These are phyloP conservation scores for Notolabrus celidotus DNA, from an alignment of 2,797 vertebrate species.

Conservation along the genomic window DNA sequence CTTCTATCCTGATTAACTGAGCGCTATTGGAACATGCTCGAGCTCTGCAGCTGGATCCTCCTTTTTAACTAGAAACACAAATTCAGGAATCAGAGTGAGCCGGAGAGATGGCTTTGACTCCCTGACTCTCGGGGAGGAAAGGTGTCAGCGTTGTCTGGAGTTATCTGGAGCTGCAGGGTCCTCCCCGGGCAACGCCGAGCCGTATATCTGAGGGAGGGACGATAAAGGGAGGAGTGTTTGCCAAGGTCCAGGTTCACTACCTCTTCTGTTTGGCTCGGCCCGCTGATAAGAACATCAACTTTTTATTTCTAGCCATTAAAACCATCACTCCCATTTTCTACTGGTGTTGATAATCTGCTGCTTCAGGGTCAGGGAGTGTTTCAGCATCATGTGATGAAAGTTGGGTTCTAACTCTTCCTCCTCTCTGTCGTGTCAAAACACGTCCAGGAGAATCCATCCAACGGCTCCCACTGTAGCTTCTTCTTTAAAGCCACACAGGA, in stretches of 20 bases:
- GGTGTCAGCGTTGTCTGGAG: constrained; percentile 68
- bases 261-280: constrained; percentile 79
- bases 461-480: too few species aligned
- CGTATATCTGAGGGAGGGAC: constrained; percentile 69
- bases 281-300: constrained; percentile 43
- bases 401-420: constrained; percentile 3
- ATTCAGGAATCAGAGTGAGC: constrained; percentile 19
- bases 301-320: constrained; percentile 50
- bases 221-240: constrained; percentile 53
- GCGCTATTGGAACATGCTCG: constrained; percentile 42
- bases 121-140: constrained; percentile 70
- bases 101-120: constrained; percentile 69
- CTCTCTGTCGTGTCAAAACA: not conserved
- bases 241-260: constrained; percentile 73
- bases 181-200: constrained; percentile 57
- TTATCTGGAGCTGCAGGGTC: constrained; percentile 76
- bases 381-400: constrained; percentile 25
- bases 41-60: not conserved
- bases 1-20: constrained; percentile 60
- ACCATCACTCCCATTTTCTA: constrained; percentile 29
- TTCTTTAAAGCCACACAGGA: too few species aligned
- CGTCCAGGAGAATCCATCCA: too few species aligned
- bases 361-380: constrained; percentile 37
- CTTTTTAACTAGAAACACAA: constrained; percentile 31
- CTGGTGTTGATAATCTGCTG: constrained; percentile 54